phyloP scores from a whole-genome alignment of 2,888 invertebrate genomes.

The Timandra comae region DNA sequence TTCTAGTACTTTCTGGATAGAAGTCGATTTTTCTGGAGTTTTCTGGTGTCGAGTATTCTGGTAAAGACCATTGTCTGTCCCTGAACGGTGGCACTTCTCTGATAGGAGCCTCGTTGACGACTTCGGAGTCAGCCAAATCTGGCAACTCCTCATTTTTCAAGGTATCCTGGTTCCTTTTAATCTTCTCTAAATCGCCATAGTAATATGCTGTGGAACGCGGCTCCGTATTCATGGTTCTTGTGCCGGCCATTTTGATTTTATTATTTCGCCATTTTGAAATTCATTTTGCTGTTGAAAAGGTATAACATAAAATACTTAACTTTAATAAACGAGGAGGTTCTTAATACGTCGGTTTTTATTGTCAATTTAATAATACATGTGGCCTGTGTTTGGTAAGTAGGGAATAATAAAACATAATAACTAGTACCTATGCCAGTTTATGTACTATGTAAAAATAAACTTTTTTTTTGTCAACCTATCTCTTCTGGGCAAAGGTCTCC shows the following conservation, averaged over 20 bases:
- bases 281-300: too few species aligned
- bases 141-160: slow-evolving; percentile 15
- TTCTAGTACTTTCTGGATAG: slow-evolving; percentile 10
- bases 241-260: slow-evolving; percentile 33
- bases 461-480: too few species aligned
- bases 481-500: too few species aligned
- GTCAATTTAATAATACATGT: too few species aligned
- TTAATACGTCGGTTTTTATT: too few species aligned
- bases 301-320: too few species aligned
- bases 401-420: too few species aligned
- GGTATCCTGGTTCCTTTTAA: slow-evolving; percentile 49
- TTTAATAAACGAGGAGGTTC: too few species aligned
- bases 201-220: slow-evolving; percentile 77
- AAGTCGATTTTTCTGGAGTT: slow-evolving; percentile 28
- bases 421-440: too few species aligned
- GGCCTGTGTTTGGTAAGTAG: too few species aligned
- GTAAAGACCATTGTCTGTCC: slow-evolving; percentile 50
- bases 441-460: too few species aligned
- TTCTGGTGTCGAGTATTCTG: slow-evolving; percentile 52
- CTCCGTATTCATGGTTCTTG: slow-evolving; percentile 62
- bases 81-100: slow-evolving; percentile 53
- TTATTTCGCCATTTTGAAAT: too few species aligned
- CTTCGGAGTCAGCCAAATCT: slow-evolving; percentile 69
- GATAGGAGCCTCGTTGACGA: slow-evolving; percentile 48
- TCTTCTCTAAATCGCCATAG: slow-evolving; percentile 76